These are phyloP conservation scores for Dreissena polymorpha DNA, from an alignment of 1,140 invertebrate genomes.

Conservation along the genomic window DNA sequence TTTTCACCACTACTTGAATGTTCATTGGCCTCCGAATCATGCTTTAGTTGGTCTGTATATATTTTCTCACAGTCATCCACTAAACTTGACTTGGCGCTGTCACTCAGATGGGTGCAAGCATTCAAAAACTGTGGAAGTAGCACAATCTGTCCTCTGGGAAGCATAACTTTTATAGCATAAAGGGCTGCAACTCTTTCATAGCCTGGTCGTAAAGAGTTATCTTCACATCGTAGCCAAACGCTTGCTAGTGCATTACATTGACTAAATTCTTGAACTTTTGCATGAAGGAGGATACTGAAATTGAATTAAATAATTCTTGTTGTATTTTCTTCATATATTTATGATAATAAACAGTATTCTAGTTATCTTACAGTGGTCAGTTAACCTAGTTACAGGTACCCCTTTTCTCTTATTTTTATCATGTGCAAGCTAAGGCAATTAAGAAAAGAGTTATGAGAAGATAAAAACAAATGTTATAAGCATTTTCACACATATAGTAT, in stretches of 20 bases:
- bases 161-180: conserved; percentile 40
- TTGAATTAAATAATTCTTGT: neutral
- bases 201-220: conserved; percentile 37
- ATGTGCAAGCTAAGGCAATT: no score
- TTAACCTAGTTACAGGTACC: no score
- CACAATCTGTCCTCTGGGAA: conserved; percentile 21
- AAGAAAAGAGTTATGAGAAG: no score
- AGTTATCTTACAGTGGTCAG: no score
- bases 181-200: conserved; percentile 48
- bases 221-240: conserved; percentile 37
- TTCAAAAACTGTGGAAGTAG: conserved; percentile 41
- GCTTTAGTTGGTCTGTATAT: neutral
- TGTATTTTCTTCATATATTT: neutral
- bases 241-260: conserved; percentile 43
- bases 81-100: conserved; percentile 13
- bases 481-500: no score
- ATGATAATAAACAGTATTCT: no score
- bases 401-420: no score
- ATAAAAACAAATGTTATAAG: no score
- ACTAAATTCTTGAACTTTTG: conserved; percentile 29
- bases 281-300: conserved; percentile 42
- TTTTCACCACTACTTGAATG: no score
- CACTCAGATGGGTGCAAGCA: conserved; percentile 13
- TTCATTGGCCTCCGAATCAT: neutral
- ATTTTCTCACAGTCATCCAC: conserved; percentile 22